Base-by-base conservation (phyloP, 2,113 vertebrate genomes). In the Zapus hudsonius region DNA sequence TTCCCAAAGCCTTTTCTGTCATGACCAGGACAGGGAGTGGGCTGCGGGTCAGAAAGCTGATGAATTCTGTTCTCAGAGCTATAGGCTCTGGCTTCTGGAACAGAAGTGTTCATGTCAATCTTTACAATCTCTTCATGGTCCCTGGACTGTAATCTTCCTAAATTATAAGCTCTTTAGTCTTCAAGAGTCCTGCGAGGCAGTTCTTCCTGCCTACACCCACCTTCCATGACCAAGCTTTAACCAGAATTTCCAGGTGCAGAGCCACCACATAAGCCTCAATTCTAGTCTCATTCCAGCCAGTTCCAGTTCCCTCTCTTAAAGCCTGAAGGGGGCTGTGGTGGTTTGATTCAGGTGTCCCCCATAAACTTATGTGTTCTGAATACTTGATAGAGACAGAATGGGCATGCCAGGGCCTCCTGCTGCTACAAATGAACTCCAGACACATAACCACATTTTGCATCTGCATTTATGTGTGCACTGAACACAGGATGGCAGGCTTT, bases 151-250 rank as follows among this genome's bases (percentile, higher is more conserved):
- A 57, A 80, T 31, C 22, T 16, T 29, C n/a, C 75, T 59, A 5
- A 93, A 61, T 78, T 81, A 57, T 22, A 42, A 88, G 73, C 67
- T 78, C 72, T 75, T 61, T n/a, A 16, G 78, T 79, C 66, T 59
- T 69, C 52, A 59, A 31, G 44, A 72, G 44, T 25, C 44, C n/a
- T 7, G 2, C 40, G 63, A 90, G 33, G 66, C 84, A 72, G 31
- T 55, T 70, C 25, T 67, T 57, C 33, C 84, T 69, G 36, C 36
- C 17, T 47, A 38, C 8, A 42, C 3, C 13, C 67, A 52, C 2
- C 29, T 82, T 69, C 61, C 40, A 52, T 16, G 69, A 82, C 69
- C 33, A 23, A 27, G 20, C 40, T 57, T 63, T 20, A 33, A 57
- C 23, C 7, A 40, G 38, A 19, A 33, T 61, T 36, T 87, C 36